Percentiles rank a stretch among this genome's conserved stretches.
phyloP scores from a whole-genome alignment of 2,888 invertebrate species.

The Scrobipalpa costella region DNA sequence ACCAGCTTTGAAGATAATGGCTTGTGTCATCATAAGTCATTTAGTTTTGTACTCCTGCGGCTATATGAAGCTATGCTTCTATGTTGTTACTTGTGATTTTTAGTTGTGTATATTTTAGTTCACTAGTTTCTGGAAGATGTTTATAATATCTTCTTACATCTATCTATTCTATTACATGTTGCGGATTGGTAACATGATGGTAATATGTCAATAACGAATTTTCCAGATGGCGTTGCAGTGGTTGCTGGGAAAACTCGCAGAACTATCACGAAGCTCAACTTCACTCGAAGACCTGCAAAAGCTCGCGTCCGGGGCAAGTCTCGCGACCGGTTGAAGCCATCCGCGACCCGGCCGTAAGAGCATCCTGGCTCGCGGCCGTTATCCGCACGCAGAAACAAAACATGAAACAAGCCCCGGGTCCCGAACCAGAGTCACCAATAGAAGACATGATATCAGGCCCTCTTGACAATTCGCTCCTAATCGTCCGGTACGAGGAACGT shows the following conservation, averaged over 20 bases:
- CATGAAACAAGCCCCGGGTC: constrained; percentile 38
- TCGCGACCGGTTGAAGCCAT: constrained; percentile 56
- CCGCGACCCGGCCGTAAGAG: constrained; percentile 50
- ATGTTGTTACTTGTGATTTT: no score
- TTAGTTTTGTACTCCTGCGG: not conserved
- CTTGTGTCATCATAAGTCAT: not conserved
- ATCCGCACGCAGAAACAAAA: constrained; percentile 49
- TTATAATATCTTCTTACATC: no score
- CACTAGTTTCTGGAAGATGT: no score
- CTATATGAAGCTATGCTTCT: no score
- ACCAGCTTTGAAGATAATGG: not conserved
- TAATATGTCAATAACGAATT: no score
- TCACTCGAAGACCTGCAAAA: constrained; percentile 64
- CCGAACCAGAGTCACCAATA: constrained; percentile 21
- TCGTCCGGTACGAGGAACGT: constrained; percentile 61
- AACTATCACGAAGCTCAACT: constrained; percentile 70
- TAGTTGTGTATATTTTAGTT: no score
- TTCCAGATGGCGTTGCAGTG: constrained; percentile 69
- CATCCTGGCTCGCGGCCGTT: constrained; percentile 56
- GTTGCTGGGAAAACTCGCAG: constrained; percentile 55
- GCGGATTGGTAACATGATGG: no score
- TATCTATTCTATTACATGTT: no score
- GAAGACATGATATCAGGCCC: constrained; percentile 22
- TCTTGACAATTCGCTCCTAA: constrained; percentile 61
- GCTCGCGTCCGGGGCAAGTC: constrained; percentile 43